Evolutionary conservation across 1,140 invertebrate genomes (phyloP).

Genomic region (Druon quercuslanigerum): DNA sequence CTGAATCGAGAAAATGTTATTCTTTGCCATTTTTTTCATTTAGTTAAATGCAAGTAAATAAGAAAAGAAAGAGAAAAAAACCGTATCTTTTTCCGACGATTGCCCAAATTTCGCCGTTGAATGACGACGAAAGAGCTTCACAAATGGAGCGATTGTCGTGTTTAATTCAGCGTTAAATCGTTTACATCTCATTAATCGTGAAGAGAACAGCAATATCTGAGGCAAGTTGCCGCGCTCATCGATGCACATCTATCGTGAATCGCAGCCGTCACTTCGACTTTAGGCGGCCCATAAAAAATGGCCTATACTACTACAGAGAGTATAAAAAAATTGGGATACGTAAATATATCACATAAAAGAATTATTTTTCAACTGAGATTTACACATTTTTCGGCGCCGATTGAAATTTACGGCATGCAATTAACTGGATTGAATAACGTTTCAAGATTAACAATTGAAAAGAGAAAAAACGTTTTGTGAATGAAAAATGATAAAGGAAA

Average conservation of each 20-base stretch:
- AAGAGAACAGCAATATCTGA: slow-evolving; percentile 57
- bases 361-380: not conserved
- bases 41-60: not conserved
- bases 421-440: too few relatives aligned
- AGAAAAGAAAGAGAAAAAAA: not conserved
- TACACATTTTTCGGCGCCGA: too few relatives aligned
- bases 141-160: slow-evolving; percentile 70
- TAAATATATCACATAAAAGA: slow-evolving; percentile 5
- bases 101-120: slow-evolving; percentile 27
- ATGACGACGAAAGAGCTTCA: slow-evolving; percentile 39
- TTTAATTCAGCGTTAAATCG: slow-evolving; percentile 76
- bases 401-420: too few relatives aligned
- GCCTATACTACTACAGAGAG: not conserved
- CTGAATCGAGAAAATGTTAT: not conserved
- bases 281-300: slow-evolving; percentile 58
- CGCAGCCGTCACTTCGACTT: slow-evolving; percentile 67
- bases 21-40: not conserved
- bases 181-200: slow-evolving; percentile 76
- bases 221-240: slow-evolving; percentile 66
- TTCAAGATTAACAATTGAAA: too few relatives aligned
- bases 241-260: slow-evolving; percentile 68
- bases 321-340: not conserved
- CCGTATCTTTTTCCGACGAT: not conserved
- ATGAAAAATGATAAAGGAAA: too few relatives aligned
- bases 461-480: too few relatives aligned